Percentiles rank a stretch among this genome's conserved stretches.
phyloP scores from a whole-genome alignment of 2,113 vertebrate species.

The Physeter macrocephalus region DNA sequence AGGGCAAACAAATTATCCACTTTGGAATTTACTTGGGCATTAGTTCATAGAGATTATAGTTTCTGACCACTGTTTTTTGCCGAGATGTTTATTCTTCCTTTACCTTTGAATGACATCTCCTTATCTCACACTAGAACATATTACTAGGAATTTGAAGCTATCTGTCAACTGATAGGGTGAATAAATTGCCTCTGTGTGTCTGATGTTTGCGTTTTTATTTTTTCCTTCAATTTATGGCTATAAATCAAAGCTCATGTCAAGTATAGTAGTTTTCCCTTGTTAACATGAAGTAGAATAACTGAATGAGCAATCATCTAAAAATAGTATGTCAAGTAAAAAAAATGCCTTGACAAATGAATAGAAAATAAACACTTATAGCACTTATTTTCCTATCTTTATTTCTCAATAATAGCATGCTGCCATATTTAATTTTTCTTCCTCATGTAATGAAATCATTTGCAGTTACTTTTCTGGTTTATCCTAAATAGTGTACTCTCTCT shows the following conservation, averaged over 20 bases:
- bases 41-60: not conserved
- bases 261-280: conserved; percentile 45
- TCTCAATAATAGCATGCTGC: not conserved
- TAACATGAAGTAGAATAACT: not conserved
- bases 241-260: conserved; percentile 31
- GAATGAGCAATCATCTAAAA: not conserved
- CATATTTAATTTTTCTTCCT: not conserved
- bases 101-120: conserved; percentile 24
- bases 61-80: conserved; percentile 33
- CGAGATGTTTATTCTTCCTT: not conserved
- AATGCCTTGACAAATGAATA: not conserved
- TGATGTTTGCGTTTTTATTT: conserved; percentile 53
- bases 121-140: conserved; percentile 59
- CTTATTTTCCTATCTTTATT: not conserved
- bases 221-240: not conserved
- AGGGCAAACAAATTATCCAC: not conserved
- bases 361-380: not conserved
- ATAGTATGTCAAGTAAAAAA: not conserved
- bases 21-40: conserved; percentile 20
- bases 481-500: not conserved
- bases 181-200: conserved; percentile 61
- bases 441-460: not conserved
- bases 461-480: not conserved
- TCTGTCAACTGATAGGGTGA: conserved; percentile 51
- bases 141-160: conserved; percentile 50